Percentiles rank a stretch among this genome's conserved stretches.
These are phyloP conservation scores for Petrocephalus schoutedeni DNA, from an alignment of 2,797 vertebrate genomes.

Conservation along the genomic window DNA sequence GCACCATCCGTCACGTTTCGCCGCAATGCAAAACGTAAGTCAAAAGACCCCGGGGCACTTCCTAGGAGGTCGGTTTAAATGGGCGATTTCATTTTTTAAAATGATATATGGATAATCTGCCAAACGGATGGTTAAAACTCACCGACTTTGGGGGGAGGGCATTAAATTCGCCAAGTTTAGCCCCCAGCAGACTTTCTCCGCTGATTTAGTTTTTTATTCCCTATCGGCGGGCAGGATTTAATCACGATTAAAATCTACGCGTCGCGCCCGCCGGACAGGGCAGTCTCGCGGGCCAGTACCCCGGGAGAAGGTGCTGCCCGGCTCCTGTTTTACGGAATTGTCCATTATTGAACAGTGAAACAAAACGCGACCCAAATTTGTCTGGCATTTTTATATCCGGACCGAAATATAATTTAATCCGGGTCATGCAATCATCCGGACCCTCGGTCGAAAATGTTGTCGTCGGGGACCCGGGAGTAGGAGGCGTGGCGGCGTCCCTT, in stretches of 20 bases:
- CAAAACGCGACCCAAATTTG: neutral
- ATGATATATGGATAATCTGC: neutral
- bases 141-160: neutral
- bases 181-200: neutral
- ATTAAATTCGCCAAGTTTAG: neutral
- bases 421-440: neutral
- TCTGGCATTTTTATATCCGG: neutral
- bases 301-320: neutral
- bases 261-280: neutral
- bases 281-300: neutral
- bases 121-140: neutral
- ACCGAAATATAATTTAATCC: neutral
- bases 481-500: neutral
- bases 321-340: neutral
- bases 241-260: neutral
- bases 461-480: neutral
- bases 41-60: neutral
- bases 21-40: constrained; percentile 1
- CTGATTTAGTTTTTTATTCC: neutral
- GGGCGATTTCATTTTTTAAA: neutral
- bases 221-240: neutral
- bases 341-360: neutral
- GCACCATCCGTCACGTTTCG: neutral
- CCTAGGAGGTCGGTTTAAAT: neutral
- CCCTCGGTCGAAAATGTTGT: neutral